phyloP scores from a whole-genome alignment of 64 coral and sea anemone species.

The Cladopsammia gracilis region DNA sequence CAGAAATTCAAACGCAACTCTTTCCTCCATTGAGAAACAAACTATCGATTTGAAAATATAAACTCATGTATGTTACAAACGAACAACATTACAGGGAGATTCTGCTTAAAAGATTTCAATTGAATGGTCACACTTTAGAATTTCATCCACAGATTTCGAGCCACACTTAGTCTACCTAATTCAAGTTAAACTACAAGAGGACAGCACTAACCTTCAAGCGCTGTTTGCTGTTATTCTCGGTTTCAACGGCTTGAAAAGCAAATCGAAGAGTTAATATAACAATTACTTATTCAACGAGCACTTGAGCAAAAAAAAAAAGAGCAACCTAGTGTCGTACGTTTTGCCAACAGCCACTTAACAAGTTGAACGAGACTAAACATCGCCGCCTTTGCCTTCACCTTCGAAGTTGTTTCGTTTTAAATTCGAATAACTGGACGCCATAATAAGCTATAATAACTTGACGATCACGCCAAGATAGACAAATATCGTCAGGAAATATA shows the following conservation, averaged over 20 bases:
- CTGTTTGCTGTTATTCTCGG: not conserved
- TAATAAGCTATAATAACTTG: too few species aligned
- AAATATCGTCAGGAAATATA: not conserved
- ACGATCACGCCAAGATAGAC: not conserved
- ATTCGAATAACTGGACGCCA: not conserved
- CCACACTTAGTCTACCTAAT: not conserved
- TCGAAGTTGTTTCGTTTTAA: not conserved
- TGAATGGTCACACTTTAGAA: too few species aligned
- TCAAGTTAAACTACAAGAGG: not conserved
- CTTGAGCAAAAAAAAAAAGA: not conserved
- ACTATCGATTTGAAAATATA: too few species aligned
- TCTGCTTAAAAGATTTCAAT: too few species aligned
- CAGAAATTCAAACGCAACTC: too few species aligned
- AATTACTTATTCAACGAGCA: not conserved
- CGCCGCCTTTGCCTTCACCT: not conserved
- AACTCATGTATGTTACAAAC: too few species aligned
- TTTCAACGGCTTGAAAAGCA: slow-evolving; percentile 8
- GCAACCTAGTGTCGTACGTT: slow-evolving; percentile 38
- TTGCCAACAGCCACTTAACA: slow-evolving; percentile 64
- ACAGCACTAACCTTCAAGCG: not conserved
- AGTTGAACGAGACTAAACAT: slow-evolving; percentile 82
- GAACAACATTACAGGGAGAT: too few species aligned
- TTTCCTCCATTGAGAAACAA: too few species aligned
- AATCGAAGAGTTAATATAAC: not conserved
- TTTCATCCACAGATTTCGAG: too few species aligned